Evolutionary conservation across 2,797 vertebrate species (phyloP).

Genomic region (Microchirus variegatus): DNA sequence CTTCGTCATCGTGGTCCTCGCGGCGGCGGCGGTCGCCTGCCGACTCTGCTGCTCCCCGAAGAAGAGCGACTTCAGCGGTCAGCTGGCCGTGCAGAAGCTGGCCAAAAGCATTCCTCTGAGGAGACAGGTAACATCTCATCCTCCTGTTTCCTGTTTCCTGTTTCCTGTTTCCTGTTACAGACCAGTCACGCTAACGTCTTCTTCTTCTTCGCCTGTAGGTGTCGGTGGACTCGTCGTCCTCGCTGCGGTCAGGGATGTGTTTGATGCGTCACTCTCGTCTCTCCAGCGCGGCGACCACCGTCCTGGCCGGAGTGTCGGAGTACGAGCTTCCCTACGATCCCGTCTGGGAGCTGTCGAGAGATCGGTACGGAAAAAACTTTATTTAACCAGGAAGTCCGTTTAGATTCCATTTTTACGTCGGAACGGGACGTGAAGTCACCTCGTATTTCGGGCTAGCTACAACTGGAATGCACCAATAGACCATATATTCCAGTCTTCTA

Average conservation of each 20-base stretch:
- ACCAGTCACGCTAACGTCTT: not conserved
- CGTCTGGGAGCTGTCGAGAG: slow-evolving; percentile 88
- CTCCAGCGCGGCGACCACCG: slow-evolving; percentile 85
- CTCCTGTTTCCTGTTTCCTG: too few species aligned
- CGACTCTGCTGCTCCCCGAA: slow-evolving; percentile 88
- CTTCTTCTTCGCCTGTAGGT: slow-evolving; percentile 75
- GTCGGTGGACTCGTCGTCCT: slow-evolving; percentile 88
- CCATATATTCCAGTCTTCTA: too few species aligned
- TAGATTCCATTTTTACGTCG: too few species aligned
- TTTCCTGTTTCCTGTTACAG: too few species aligned
- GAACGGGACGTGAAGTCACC: too few species aligned
- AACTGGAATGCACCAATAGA: too few species aligned
- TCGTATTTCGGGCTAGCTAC: too few species aligned
- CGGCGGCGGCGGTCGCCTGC: slow-evolving; percentile 85
- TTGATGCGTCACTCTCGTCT: slow-evolving; percentile 87
- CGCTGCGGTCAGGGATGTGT: slow-evolving; percentile 87
- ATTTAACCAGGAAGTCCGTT: too few species aligned
- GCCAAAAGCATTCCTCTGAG: slow-evolving; percentile 92
- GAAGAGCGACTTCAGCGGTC: slow-evolving; percentile 87
- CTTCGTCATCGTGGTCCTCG: slow-evolving; percentile 88
- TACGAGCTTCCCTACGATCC: slow-evolving; percentile 91
- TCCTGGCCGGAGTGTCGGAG: slow-evolving; percentile 87
- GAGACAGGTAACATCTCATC: slow-evolving; percentile 87
- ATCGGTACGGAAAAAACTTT: slow-evolving; percentile 75
- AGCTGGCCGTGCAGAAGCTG: slow-evolving; percentile 89